Conservation (phyloP, 2,797 vertebrate species). For the Pseudotriccus pelzelni region DNA sequence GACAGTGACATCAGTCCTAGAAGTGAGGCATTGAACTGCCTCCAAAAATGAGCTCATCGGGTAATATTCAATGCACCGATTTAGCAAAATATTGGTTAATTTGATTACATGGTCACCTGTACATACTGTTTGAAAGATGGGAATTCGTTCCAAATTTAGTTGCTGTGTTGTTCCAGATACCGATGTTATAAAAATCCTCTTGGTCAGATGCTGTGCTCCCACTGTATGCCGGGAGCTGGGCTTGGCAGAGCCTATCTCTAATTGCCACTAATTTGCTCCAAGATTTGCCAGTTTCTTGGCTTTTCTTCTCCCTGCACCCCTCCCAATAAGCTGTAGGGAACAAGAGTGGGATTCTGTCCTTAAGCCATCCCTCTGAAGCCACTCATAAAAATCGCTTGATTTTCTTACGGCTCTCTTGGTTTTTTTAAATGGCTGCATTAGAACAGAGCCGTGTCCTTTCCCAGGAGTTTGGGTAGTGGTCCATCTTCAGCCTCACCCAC, state of each 20-base stretch:
- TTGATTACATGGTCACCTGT: conserved; percentile 28
- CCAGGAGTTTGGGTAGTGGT: background rate
- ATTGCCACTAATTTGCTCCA: background rate
- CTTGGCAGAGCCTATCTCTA: background rate
- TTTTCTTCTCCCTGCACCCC: background rate
- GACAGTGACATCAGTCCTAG: conserved; percentile 69
- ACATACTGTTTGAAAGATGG: background rate
- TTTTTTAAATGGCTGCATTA: background rate
- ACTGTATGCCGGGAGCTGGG: background rate
- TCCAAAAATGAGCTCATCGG: conserved; percentile 65
- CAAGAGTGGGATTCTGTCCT: background rate
- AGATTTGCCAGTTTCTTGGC: background rate
- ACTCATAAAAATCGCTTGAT: background rate
- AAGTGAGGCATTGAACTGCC: conserved; percentile 47
- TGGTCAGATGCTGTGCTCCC: background rate
- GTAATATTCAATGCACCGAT: conserved; percentile 35
- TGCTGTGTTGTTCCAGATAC: background rate
- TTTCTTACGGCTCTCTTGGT: background rate
- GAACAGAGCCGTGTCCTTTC: background rate
- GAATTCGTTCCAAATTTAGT: background rate
- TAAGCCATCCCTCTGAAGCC: background rate
- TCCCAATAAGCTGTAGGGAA: background rate
- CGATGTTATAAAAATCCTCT: background rate
- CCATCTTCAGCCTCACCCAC: background rate
- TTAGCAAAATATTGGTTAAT: conserved; percentile 40